Evolutionary conservation across 37 sponge, comb jelly and placozoan species (phyloP).

Genomic region (Hormiphora californensis): DNA sequence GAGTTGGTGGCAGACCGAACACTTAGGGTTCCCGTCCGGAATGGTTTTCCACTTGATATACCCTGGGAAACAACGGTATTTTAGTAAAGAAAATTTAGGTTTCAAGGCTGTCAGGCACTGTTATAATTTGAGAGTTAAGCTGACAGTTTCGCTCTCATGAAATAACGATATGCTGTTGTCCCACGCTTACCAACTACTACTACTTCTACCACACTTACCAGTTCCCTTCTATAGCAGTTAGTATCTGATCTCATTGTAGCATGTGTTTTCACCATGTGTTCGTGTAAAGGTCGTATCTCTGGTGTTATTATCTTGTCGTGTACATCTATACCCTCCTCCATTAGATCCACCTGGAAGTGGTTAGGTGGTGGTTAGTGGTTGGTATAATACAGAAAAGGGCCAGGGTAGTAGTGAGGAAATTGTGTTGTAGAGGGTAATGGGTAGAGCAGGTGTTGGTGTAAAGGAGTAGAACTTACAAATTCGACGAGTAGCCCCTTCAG

Average conservation of each 20-base stretch:
- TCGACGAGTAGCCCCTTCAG: slow-evolving; percentile 29
- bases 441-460: no score
- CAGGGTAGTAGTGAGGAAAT: no score
- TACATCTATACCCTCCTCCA: neutral
- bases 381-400: no score
- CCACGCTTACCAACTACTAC: no score
- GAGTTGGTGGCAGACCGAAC: neutral
- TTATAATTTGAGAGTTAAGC: no score
- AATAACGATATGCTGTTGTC: no score
- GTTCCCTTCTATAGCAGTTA: slow-evolving; percentile 35
- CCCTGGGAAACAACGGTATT: neutral
- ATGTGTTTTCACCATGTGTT: neutral
- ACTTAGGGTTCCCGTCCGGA: neutral
- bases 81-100: neutral
- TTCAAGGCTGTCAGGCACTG: neutral
- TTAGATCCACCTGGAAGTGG: neutral
- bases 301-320: neutral
- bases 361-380: no score
- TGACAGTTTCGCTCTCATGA: no score
- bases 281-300: neutral
- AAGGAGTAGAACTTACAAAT: no score
- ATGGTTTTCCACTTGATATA: slow-evolving; percentile 3
- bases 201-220: no score
- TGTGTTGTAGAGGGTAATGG: no score
- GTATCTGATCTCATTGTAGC: slow-evolving; percentile 36